Percentiles rank a stretch among this genome's conserved stretches.
Evolutionary conservation across 2,888 invertebrate genomes (phyloP).

Genomic region (Entomobrya proxima): DNA sequence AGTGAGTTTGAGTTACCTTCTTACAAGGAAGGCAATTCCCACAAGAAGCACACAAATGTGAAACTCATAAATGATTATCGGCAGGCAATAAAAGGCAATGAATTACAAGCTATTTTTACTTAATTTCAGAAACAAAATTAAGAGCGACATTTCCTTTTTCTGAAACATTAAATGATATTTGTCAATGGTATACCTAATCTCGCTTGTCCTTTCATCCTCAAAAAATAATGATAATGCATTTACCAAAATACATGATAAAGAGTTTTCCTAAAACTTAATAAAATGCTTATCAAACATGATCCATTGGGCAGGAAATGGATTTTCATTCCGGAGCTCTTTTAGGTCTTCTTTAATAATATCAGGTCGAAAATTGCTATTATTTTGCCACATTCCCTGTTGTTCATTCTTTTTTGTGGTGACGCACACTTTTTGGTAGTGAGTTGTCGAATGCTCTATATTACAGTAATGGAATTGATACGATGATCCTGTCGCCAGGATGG

Average conservation of each 20-base stretch:
- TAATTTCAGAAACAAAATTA: too few species aligned
- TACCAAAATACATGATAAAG: neutral
- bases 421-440: too few species aligned
- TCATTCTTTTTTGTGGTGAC: neutral
- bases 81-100: too few species aligned
- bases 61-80: neutral
- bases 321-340: constrained; percentile 9
- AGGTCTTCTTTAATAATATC: neutral
- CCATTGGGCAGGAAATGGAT: constrained; percentile 16
- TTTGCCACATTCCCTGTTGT: neutral
- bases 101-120: too few species aligned
- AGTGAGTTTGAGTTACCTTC: neutral
- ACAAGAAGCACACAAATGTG: neutral
- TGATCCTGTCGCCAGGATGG: neutral
- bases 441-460: too few species aligned
- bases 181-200: too few species aligned
- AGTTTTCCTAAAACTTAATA: too few species aligned
- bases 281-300: too few species aligned
- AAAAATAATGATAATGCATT: neutral
- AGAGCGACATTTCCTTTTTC: too few species aligned
- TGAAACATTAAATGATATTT: too few species aligned
- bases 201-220: too few species aligned
- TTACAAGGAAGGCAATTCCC: neutral
- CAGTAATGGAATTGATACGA: too few species aligned
- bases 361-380: neutral